phyloP scores from a whole-genome alignment of 1,140 invertebrate genomes.

The Varroa destructor region DNA sequence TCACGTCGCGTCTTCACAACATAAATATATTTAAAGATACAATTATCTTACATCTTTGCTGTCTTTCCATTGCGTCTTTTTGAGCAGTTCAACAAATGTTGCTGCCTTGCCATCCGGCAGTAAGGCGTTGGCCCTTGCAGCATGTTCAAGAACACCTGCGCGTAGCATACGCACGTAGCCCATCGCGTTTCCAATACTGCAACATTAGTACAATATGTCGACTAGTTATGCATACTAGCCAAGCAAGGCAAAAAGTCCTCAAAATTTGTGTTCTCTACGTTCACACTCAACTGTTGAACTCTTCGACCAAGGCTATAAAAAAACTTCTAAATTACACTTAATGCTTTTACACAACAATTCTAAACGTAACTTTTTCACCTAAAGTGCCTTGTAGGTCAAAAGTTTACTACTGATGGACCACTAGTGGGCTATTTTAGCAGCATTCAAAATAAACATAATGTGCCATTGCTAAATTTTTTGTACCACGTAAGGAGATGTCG shows the following conservation, averaged over 20 bases:
- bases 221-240: background rate
- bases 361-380: too few species aligned
- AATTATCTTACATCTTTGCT: background rate
- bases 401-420: too few species aligned
- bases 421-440: too few species aligned
- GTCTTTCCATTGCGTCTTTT: background rate
- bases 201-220: constrained; percentile 27
- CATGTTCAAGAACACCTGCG: constrained; percentile 81
- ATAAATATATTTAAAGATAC: too few species aligned
- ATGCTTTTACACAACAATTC: background rate
- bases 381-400: too few species aligned
- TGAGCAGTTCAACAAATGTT: background rate
- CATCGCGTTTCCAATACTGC: constrained; percentile 66
- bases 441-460: too few species aligned
- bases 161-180: constrained; percentile 87
- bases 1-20: too few species aligned
- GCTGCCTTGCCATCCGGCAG: constrained; percentile 51
- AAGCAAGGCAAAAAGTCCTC: background rate
- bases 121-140: constrained; percentile 75
- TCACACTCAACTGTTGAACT: constrained; percentile 3
- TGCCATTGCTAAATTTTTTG: constrained; percentile 43
- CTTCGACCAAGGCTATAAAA: constrained; percentile 14
- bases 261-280: background rate
- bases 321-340: background rate
- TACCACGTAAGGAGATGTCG: constrained; percentile 80